phyloP scores from a whole-genome alignment of 37 sponge, comb jelly and placozoan species.

The Diacarnus erythraeanus region DNA sequence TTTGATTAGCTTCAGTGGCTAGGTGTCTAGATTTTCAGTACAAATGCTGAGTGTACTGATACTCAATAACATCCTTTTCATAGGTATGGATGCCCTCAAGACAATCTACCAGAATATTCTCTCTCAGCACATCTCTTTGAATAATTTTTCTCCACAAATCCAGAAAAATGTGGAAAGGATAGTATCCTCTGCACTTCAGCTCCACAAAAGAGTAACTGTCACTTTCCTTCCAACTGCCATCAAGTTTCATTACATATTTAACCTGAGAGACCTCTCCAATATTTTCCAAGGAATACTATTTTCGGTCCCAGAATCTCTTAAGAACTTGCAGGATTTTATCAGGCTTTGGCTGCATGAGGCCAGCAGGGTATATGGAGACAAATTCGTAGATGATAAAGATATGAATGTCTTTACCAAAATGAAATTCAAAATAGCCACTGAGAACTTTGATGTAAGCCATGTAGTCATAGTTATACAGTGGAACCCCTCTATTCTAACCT shows the following conservation, averaged over 20 bases:
- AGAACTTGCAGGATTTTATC: constrained; percentile 86
- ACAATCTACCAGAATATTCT: constrained; percentile 95
- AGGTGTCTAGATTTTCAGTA: no score
- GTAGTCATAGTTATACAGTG: background rate
- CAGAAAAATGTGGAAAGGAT: constrained; percentile 79
- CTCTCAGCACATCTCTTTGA: constrained; percentile 70
- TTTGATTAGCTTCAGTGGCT: no score
- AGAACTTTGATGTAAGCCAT: constrained; percentile 76
- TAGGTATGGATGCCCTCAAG: constrained; percentile 68
- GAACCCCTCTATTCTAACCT: no score
- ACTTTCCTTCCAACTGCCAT: constrained; percentile 98
- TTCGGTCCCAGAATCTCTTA: constrained; percentile 64
- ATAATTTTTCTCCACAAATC: constrained; percentile 57
- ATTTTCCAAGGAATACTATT: constrained; percentile 95
- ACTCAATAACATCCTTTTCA: no score
- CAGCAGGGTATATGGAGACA: constrained; percentile 93
- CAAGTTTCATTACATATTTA: constrained; percentile 99
- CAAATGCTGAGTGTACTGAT: no score
- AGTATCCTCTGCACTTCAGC: constrained; percentile 72
- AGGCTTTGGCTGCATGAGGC: constrained; percentile 98
- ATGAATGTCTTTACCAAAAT: constrained; percentile 72
- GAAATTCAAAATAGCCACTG: constrained; percentile 75
- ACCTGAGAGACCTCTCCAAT: constrained; percentile 96
- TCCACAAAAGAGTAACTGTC: constrained; percentile 83
- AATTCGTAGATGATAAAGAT: constrained; percentile 91